Conservation (phyloP, 2,113 vertebrate genomes). For the Lipotes vexillifer region DNA sequence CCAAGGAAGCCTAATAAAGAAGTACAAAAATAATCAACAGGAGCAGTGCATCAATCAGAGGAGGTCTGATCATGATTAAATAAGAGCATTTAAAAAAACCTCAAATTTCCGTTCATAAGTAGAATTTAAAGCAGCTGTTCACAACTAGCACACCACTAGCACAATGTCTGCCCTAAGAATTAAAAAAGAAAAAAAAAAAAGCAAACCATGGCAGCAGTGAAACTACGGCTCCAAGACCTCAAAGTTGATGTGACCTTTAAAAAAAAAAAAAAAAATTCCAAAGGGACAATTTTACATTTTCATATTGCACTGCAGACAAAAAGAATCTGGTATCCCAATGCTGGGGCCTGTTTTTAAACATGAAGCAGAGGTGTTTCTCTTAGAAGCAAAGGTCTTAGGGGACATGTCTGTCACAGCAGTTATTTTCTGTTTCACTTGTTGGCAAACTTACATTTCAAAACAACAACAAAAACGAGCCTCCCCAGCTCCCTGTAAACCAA, state of each 20-base stretch:
- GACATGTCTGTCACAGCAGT: slow-evolving; percentile 72
- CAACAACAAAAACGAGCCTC: slow-evolving; percentile 75
- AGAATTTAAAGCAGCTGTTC: slow-evolving; percentile 74
- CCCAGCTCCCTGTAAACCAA: slow-evolving; percentile 72
- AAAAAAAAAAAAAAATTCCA: slow-evolving; percentile 23
- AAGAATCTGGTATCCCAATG: slow-evolving; percentile 33
- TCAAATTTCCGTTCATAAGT: slow-evolving; percentile 71
- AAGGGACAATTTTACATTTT: slow-evolving; percentile 55
- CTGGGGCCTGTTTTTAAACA: slow-evolving; percentile 40
- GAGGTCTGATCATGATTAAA: slow-evolving; percentile 66
- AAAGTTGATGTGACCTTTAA: slow-evolving; percentile 51
- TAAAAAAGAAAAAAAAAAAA: neutral
- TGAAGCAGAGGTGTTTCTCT: slow-evolving; percentile 54
- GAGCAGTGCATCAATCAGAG: slow-evolving; percentile 58
- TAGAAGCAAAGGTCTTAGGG: slow-evolving; percentile 69
- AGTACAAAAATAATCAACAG: slow-evolving; percentile 54
- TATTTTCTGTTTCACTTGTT: slow-evolving; percentile 75
- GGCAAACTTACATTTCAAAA: slow-evolving; percentile 76
- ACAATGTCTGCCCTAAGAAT: slow-evolving; percentile 51
- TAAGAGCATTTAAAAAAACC: slow-evolving; percentile 63
- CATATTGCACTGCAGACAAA: slow-evolving; percentile 28
- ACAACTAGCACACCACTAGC: neutral
- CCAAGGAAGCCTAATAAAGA: slow-evolving; percentile 49
- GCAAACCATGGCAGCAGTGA: slow-evolving; percentile 43
- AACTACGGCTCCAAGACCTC: slow-evolving; percentile 47